Base-by-base conservation (phyloP, 2,797 vertebrate genomes). In the Coregonus sp. region DNA sequence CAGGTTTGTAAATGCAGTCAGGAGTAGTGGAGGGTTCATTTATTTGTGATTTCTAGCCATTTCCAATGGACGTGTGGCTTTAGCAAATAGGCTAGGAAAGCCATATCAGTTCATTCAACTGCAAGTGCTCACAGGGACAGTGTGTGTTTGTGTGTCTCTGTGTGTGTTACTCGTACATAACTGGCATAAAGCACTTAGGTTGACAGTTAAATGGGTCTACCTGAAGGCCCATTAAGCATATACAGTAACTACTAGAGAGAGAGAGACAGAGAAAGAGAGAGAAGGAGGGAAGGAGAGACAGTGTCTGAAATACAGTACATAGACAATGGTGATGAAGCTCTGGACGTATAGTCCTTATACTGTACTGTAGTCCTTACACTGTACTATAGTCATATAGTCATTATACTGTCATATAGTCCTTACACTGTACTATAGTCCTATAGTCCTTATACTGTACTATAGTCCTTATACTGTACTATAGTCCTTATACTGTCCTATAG, bases 201-300 rank as follows among this genome's bases (percentile, higher is more conserved):
- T 66, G 78, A 79, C 75, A 66, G 52, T 75, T 77, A 71, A 74
- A 84, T 70, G 40, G 16, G 11, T 78, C 31, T 63, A 37, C 25
- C 73, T 71, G 31, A 72, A 18, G 73, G 29, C 37, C 63, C 70
- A 75, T 75, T 79, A 72, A 78, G 79, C 70, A 56, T 50, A 33
- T 25, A 25, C 25, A 25, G 25, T 66, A 18, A 40, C 70, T 78
- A 40, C 18, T 5, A 18, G 35, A 20, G 20, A 40, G 29, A 37
- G 25, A 73, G 52, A 35, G 59, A 65, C 61, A 7, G 11, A 15
- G 6, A 67, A 5, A 68, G 29, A 56, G 52, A 56, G 29, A 75
- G 11, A 68, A 11, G 9, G 40, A 51, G 0, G 35, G 20, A 70
- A 7, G 6, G 29, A 37, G 12, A 74, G n/a, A 63, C 33, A 20